Percentiles rank a stretch among this genome's conserved stretches.
Evolutionary conservation across 2,797 vertebrate species (phyloP).

Genomic region (Phyllotis vaccarum): DNA sequence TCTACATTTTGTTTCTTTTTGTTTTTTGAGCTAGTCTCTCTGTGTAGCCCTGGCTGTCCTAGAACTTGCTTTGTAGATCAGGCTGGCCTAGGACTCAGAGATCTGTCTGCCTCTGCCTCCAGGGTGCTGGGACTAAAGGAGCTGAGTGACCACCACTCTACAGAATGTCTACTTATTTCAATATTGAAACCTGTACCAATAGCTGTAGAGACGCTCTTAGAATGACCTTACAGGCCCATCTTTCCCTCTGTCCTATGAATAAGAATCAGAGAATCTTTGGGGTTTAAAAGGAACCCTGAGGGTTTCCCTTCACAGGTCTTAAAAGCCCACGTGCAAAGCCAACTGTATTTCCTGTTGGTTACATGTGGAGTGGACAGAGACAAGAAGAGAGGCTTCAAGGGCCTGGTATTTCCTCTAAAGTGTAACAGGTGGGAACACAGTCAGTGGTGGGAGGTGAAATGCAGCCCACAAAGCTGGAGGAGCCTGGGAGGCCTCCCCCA

Average conservation of each 20-base stretch:
- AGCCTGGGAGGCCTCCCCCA: background rate
- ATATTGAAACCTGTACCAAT: background rate
- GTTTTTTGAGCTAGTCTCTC: background rate
- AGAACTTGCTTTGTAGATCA: background rate
- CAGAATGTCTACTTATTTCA: background rate
- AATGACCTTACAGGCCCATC: background rate
- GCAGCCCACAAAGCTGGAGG: background rate
- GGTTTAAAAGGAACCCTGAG: background rate
- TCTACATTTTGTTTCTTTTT: background rate
- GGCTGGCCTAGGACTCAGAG: background rate
- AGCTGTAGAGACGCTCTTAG: background rate
- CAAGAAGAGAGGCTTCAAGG: background rate
- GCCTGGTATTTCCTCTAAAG: background rate
- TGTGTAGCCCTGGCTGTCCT: background rate
- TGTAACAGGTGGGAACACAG: rapidly evolving
- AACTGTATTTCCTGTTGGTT: background rate
- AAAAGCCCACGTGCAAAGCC: background rate
- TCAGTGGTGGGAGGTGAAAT: rapidly evolving
- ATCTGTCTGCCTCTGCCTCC: background rate
- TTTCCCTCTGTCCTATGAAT: background rate
- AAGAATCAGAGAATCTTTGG: background rate
- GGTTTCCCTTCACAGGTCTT: background rate
- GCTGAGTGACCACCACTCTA: rapidly evolving
- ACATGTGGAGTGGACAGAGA: background rate
- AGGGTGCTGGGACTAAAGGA: background rate